These are phyloP conservation scores for Pluvianellus socialis DNA, from an alignment of 2,113 vertebrate species.

Conservation along the genomic window DNA sequence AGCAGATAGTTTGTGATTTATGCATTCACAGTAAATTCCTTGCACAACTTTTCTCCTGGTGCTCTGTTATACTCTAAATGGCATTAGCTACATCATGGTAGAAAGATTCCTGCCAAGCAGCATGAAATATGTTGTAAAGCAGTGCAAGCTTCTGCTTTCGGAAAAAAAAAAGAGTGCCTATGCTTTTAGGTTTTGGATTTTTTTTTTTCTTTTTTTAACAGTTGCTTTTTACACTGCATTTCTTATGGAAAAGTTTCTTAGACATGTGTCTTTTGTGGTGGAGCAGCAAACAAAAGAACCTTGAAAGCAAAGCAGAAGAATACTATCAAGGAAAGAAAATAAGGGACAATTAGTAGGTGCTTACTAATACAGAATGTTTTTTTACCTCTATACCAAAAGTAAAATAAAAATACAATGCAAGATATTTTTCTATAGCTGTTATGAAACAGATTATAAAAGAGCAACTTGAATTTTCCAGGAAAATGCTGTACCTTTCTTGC, in stretches of 20 bases:
- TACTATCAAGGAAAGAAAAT: background rate
- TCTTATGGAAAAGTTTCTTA: background rate
- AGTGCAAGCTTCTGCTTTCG: background rate
- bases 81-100: background rate
- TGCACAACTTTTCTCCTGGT: background rate
- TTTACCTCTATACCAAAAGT: background rate
- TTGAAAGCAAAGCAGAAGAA: background rate
- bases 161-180: background rate
- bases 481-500: background rate
- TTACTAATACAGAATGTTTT: background rate
- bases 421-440: background rate
- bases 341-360: background rate
- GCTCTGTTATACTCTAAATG: background rate
- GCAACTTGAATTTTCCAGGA: background rate
- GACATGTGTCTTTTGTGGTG: accelerated
- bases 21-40: background rate
- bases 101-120: background rate
- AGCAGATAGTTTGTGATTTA: background rate
- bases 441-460: background rate
- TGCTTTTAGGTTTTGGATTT: background rate
- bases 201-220: background rate
- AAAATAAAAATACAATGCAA: background rate
- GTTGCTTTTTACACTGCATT: background rate
- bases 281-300: background rate
- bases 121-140: background rate